phyloP scores from a whole-genome alignment of 1,140 invertebrate genomes.

The Tribolium castaneum region DNA sequence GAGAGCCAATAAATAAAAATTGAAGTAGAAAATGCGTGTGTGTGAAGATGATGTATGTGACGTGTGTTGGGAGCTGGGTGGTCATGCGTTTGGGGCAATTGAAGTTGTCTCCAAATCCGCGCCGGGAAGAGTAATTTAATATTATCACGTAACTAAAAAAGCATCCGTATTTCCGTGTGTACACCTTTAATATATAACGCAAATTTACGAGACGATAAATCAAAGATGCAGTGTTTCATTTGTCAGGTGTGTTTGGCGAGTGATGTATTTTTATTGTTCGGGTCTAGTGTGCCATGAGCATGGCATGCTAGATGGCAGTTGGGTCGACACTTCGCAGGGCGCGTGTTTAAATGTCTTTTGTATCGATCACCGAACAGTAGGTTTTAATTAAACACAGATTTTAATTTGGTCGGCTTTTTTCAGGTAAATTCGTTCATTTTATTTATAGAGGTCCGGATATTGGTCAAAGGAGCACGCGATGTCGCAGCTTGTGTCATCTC shows the following conservation, averaged over 20 bases:
- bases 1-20: conserved; percentile 20
- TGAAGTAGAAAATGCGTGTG: conserved; percentile 44
- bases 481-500: conserved; percentile 16
- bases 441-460: conserved; percentile 3
- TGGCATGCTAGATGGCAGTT: conserved; percentile 60
- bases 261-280: conserved; percentile 62
- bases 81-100: conserved; percentile 24
- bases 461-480: background rate
- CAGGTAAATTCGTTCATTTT: conserved; percentile 39
- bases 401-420: conserved; percentile 46
- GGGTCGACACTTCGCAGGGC: conserved; percentile 48
- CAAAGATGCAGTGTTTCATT: conserved; percentile 62
- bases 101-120: conserved; percentile 6
- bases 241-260: conserved; percentile 61
- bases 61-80: conserved; percentile 46
- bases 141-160: conserved; percentile 50
- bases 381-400: conserved; percentile 54
- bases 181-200: conserved; percentile 59
- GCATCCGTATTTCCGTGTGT: conserved; percentile 54
- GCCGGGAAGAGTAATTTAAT: background rate
- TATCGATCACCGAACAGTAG: conserved; percentile 54
- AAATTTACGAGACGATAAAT: conserved; percentile 60
- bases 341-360: conserved; percentile 54
- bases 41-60: conserved; percentile 47
- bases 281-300: conserved; percentile 51